These are phyloP conservation scores for Eurois occulta DNA, from an alignment of 2,888 invertebrate genomes.

Conservation along the genomic window DNA sequence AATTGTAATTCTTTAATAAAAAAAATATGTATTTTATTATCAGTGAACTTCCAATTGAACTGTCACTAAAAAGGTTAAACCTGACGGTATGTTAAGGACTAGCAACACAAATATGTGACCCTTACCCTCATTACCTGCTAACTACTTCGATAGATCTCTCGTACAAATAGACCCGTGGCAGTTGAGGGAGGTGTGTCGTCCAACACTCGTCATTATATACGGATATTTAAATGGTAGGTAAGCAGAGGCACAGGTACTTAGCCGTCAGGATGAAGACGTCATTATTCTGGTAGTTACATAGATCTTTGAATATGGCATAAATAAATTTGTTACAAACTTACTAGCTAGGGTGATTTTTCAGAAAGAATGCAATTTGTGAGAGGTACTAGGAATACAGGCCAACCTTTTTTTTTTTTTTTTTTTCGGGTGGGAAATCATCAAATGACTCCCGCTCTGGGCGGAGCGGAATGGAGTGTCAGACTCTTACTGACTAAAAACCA, in stretches of 20 bases:
- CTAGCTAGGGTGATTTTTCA: too few species aligned
- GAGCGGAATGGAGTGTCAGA: too few species aligned
- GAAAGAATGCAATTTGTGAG: background rate
- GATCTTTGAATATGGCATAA: too few species aligned
- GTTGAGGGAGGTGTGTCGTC: constrained; percentile 11
- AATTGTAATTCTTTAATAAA: too few species aligned
- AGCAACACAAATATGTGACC: constrained; percentile 49
- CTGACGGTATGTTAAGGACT: constrained; percentile 23
- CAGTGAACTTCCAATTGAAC: constrained; percentile 23
- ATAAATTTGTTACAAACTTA: too few species aligned
- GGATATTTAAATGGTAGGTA: background rate
- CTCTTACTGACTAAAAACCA: too few species aligned
- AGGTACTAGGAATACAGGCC: too few species aligned
- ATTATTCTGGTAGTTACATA: background rate
- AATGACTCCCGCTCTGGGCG: too few species aligned
- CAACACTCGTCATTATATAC: constrained; percentile 2
- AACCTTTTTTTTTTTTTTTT: too few species aligned
- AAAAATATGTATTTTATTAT: too few species aligned
- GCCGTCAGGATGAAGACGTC: background rate
- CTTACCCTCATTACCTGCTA: constrained; percentile 55
- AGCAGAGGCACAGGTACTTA: background rate
- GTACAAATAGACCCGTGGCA: constrained; percentile 40
- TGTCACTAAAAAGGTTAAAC: constrained; percentile 50
- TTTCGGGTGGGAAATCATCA: too few species aligned
- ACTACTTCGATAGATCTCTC: constrained; percentile 58